Evolutionary conservation across 2,888 invertebrate genomes (phyloP), one percentile per base, ranked within the genome.

Genomic region (Hydraecia micacea): DNA sequence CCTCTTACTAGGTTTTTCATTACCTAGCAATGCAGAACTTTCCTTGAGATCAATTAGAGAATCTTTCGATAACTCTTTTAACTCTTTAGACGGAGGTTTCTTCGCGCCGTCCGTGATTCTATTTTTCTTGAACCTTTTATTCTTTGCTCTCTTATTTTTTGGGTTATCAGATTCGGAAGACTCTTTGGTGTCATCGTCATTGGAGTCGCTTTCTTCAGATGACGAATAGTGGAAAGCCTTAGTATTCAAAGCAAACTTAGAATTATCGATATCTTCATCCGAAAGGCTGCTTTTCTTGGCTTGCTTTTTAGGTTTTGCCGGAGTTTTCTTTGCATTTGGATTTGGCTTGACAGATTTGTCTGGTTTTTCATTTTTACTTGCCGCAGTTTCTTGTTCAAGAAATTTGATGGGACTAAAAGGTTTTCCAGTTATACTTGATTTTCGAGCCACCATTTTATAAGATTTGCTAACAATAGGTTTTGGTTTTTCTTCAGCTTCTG

Each of bases 371-470:
- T 72, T 89, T 92, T 92, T 93, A 68, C 81, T 88, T 52, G 86
- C 73, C 28, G 86, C 82, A 70, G 90, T 75, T 80, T 96, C 96
- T 86, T 94, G 93, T 70, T 96, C 96, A 75, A 94, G 88, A 89
- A 96, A 96, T 86, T 95, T 95, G 2, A 95, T 95, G 21, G 96
- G 96, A 81, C 96, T 96, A 87, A 96, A 96, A 62, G 96, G 97
- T 91, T 96, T 96, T n/a, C 97, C 97, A 32, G 97, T 96, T 66
- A 97, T 95, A 83, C 96, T 97, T 39, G 97, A 96, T 91, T 97
- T 97, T 71, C 97, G 91, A 66, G 97, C 96, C n/a, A 97, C 96
- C 96, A 96, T 97, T 93, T 96, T 97, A 87, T 97, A 96, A 32
- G 97, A 96, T 88, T 97, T 97, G 84, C 97, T 96, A 32, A 97